phyloP scores from a whole-genome alignment of 2,113 vertebrate species.

The Theristicus caerulescens region DNA sequence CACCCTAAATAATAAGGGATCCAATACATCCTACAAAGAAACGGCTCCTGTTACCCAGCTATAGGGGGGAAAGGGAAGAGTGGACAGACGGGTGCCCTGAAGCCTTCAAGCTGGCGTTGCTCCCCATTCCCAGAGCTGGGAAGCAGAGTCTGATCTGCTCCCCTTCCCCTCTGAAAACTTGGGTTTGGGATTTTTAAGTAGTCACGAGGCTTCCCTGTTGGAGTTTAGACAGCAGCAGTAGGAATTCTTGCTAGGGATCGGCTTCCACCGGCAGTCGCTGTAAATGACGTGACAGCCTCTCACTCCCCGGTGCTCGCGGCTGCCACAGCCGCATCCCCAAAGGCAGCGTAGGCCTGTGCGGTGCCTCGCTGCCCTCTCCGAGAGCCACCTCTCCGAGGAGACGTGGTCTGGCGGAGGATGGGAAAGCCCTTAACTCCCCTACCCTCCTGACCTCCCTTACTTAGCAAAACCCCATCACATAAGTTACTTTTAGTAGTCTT shows the following conservation, averaged over 20 bases:
- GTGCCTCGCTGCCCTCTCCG: neutral
- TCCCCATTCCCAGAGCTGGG: neutral
- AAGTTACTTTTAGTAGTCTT: neutral
- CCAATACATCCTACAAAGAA: neutral
- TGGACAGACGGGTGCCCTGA: neutral
- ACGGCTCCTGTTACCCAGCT: neutral
- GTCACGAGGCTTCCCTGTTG: neutral
- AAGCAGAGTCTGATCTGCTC: neutral
- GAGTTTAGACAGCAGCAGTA: neutral
- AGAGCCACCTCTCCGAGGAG: neutral
- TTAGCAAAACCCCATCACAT: neutral
- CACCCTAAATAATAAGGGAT: neutral
- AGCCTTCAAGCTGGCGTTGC: neutral
- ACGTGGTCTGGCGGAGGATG: fast-evolving
- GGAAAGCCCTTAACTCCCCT: neutral
- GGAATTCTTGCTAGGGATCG: neutral
- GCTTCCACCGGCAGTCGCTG: neutral
- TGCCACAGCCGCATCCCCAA: neutral
- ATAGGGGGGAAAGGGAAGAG: neutral
- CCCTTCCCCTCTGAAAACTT: neutral
- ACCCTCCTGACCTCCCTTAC: neutral
- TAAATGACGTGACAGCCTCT: fast-evolving
- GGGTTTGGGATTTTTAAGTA: neutral
- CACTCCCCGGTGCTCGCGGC: fast-evolving
- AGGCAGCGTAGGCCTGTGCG: fast-evolving